Evolutionary conservation across 1,140 invertebrate species (phyloP).

Genomic region (Drosophila tristis): DNA sequence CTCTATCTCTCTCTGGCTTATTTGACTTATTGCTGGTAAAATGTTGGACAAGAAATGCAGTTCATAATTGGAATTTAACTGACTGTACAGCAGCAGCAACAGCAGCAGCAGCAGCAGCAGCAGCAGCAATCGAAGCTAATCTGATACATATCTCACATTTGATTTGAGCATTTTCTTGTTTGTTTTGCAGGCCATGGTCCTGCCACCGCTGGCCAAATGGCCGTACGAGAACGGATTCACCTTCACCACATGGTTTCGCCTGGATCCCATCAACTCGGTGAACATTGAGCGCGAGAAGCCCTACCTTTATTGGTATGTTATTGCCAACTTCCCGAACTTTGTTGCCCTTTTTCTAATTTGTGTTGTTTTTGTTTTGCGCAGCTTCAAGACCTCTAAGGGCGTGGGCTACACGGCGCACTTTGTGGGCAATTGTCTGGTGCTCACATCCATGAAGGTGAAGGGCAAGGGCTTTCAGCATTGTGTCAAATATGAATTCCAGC

Average conservation of each 20-base stretch:
- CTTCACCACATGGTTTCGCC: conserved; percentile 99
- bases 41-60: conserved; percentile 7
- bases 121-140: not conserved
- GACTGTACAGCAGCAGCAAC: not conserved
- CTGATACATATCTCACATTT: not conserved
- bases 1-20: conserved; percentile 13
- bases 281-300: conserved; percentile 99
- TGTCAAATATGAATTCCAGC: conserved; percentile 99
- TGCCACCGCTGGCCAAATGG: conserved; percentile 98
- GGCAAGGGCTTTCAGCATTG: conserved; percentile 99
- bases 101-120: no score
- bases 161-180: not conserved
- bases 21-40: conserved; percentile 42
- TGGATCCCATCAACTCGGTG: conserved; percentile 99
- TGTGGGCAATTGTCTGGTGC: conserved; percentile 98
- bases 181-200: conserved; percentile 92
- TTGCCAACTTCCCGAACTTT: not conserved
- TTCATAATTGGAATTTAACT: conserved; percentile 14
- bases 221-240: conserved; percentile 99
- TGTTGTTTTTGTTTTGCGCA: conserved; percentile 83
- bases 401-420: conserved; percentile 99
- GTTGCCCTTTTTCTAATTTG: not conserved
- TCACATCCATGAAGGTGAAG: conserved; percentile 99
- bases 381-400: conserved; percentile 99
- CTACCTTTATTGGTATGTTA: conserved; percentile 96